Conservation (phyloP, 92 coral and sea anemone genomes). For the Heliopora coerulea region DNA sequence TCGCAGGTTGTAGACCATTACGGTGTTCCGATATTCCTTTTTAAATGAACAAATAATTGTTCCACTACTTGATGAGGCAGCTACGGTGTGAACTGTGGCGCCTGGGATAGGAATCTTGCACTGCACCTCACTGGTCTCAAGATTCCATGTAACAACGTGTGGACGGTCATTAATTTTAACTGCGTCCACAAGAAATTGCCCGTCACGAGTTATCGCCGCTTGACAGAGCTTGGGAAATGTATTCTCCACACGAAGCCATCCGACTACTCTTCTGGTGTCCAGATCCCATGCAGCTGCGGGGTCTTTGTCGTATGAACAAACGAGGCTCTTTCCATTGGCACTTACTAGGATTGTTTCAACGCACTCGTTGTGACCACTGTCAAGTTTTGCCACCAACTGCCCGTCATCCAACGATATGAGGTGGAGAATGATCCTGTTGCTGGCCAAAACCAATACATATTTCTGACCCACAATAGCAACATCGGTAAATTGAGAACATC, state of each 20-base stretch:
- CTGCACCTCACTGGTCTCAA: conserved; percentile 83
- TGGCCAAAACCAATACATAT: conserved; percentile 84
- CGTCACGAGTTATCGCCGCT: conserved; percentile 88
- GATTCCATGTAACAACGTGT: conserved; percentile 93
- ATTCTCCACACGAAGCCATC: conserved; percentile 72
- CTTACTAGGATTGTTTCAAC: conserved; percentile 96
- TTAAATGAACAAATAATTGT: conserved; percentile 77
- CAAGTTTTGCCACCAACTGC: conserved; percentile 82
- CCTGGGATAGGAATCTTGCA: conserved; percentile 85
- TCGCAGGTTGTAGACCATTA: conserved; percentile 79
- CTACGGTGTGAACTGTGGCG: conserved; percentile 81
- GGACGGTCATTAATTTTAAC: conserved; percentile 71
- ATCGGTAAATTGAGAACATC: conserved; percentile 83
- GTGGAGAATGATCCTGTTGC: conserved; percentile 81
- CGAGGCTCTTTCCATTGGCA: conserved; percentile 79
- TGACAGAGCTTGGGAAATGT: conserved; percentile 83
- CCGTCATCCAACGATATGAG: conserved; percentile 91
- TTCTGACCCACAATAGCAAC: conserved; percentile 87
- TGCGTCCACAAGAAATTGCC: conserved; percentile 86
- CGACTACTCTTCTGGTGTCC: conserved; percentile 61
- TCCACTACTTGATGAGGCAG: conserved; percentile 81
- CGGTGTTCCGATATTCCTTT: conserved; percentile 69
- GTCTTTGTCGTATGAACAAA: conserved; percentile 84
- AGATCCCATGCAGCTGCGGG: conserved; percentile 91
- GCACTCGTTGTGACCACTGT: conserved; percentile 80